Base-by-base conservation (phyloP, 2,888 invertebrate species). In the Diarsia brunnea region DNA sequence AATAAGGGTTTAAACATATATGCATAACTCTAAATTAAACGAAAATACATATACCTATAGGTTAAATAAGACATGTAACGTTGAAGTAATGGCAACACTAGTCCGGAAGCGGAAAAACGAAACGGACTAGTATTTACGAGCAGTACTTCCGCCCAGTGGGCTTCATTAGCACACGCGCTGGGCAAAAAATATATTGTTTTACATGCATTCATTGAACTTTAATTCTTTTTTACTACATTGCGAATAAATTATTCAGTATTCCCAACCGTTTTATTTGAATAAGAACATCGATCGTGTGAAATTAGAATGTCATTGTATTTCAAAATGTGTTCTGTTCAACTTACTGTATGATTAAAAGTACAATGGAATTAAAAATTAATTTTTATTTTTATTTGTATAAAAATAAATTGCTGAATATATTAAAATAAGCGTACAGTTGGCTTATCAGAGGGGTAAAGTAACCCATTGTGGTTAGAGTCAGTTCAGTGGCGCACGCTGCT, bases 71-170 rank as follows among this genome's bases (percentile, higher is more conserved):
- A 95, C 94, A 92, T 94, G 93, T 93, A 94, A 90, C 90, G 92
- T 91, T 92, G 91, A 93, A 95, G 92, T 95, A 95, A 94, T 93
- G 91, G 94, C 92, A 93, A 92, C 93, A 92, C 91, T 91, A 91
- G 92, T 89, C 92, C 93, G 95, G 95, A 95, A 95, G 91, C 95
- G 95, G 95, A 94, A 95, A 95, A 95, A 95, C 95, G 95, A 94
- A 95, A 94, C 95, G 94, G 94, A 93, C 94, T 93, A 93, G 94
- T 95, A 96, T 96, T 96, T 96, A 96, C 95, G 95, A 95, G 91
- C 94, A 88, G 91, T 85, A 94, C 95, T 93, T 95, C 96, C 96
- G 95, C 93, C 91, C 92, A 90, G 91, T 92, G 92, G 90, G 93
- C 92, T 92, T 93, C 93, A 93, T 94, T 94, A 93, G 89, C 91